Percentiles rank a stretch among this genome's conserved stretches.
phyloP scores from a whole-genome alignment of 2,797 vertebrate genomes.

The Antennarius maculatus region DNA sequence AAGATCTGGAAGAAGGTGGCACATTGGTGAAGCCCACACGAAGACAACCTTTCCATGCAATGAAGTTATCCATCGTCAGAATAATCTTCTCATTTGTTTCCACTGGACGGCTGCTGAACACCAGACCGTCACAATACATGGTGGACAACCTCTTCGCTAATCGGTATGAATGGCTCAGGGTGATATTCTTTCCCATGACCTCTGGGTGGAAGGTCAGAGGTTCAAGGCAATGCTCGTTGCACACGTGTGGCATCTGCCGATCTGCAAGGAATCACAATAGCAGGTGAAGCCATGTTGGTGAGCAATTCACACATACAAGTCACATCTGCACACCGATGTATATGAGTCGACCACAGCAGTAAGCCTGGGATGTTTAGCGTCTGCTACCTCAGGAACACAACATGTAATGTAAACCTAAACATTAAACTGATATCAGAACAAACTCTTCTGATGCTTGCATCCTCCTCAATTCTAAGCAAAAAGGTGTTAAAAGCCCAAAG shows the following conservation, averaged over 20 bases:
- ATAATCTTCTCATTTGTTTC: constrained; percentile 69
- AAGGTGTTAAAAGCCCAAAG: no score
- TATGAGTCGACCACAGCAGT: not conserved
- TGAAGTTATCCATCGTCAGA: constrained; percentile 66
- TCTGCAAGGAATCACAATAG: constrained; percentile 19
- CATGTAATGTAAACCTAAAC: no score
- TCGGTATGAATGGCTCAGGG: constrained; percentile 55
- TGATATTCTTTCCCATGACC: constrained; percentile 71
- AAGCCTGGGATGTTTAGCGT: not conserved
- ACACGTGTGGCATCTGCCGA: constrained; percentile 21
- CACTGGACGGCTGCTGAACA: constrained; percentile 83
- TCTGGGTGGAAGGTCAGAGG: constrained; percentile 78
- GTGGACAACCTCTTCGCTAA: constrained; percentile 43
- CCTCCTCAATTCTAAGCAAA: no score
- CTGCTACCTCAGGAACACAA: not conserved
- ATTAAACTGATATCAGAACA: not conserved
- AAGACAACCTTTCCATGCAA: constrained; percentile 62
- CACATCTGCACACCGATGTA: not conserved
- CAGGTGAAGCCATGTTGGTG: no score
- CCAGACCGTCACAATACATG: constrained; percentile 80
- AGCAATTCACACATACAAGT: not conserved
- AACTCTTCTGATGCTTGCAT: no score
- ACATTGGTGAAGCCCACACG: constrained; percentile 86
- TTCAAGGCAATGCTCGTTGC: constrained; percentile 63
- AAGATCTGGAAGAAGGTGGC: constrained; percentile 58